Conservation (phyloP, 2,888 invertebrate genomes). For the Ganaspis brasiliensis region DNA sequence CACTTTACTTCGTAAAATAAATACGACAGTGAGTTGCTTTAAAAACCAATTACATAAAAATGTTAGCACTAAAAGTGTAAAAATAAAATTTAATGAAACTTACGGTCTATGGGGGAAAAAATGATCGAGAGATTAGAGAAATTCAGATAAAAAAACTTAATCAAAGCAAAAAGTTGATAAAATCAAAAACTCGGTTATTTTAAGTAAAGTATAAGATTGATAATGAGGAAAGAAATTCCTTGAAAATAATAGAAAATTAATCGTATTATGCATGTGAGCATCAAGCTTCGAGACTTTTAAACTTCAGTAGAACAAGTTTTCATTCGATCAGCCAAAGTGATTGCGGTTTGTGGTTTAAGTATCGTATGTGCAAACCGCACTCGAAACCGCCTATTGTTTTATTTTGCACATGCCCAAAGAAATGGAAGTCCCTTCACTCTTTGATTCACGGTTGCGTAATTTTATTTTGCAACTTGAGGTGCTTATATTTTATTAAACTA, state of each 20-base stretch:
- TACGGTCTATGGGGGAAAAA: neutral
- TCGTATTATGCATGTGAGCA: conserved; percentile 7
- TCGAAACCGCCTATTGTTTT: neutral
- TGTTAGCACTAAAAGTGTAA: no score
- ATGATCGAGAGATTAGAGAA: neutral
- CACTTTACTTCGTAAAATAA: conserved; percentile 35
- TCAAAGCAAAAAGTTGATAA: no score
- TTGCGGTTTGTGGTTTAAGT: conserved; percentile 17
- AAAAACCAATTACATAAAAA: conserved; percentile 23
- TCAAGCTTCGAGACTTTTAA: conserved; percentile 11
- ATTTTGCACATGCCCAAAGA: neutral
- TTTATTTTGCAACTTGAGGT: no score
- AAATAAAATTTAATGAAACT: no score
- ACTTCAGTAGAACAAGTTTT: conserved; percentile 40
- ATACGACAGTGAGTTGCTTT: conserved; percentile 11
- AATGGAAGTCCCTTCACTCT: neutral
- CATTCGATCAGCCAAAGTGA: conserved; percentile 41
- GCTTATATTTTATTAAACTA: no score
- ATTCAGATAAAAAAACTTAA: neutral
- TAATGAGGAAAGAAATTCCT: neutral
- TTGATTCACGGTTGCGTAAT: no score
- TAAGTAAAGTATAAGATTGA: neutral
- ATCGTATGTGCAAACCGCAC: conserved; percentile 21
- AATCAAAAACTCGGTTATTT: no score
- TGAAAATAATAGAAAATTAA: conserved; percentile 19